phyloP scores from a whole-genome alignment of 2,797 vertebrate genomes.

The Dipus sagitta region DNA sequence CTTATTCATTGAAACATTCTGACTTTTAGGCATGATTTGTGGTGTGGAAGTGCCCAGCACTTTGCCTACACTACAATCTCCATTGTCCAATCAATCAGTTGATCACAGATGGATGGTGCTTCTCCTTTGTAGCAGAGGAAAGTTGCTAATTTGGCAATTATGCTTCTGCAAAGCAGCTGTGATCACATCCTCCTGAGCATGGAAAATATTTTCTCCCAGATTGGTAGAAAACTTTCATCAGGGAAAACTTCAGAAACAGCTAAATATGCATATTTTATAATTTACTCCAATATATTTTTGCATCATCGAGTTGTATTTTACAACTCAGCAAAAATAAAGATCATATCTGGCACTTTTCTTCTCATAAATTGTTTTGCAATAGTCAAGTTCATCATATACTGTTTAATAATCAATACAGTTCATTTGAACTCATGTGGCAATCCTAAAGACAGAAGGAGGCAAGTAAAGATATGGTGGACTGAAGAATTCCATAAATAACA shows the following conservation, averaged over 20 bases:
- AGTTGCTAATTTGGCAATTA: conserved; percentile 76
- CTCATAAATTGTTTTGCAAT: conserved; percentile 62
- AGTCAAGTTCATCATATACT: conserved; percentile 25
- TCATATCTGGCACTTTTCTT: conserved; percentile 69
- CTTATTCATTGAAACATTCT: neutral
- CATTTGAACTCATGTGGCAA: conserved; percentile 41
- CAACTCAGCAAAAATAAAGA: conserved; percentile 82
- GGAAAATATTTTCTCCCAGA: conserved; percentile 73
- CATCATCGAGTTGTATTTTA: conserved; percentile 74
- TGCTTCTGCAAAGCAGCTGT: conserved; percentile 72
- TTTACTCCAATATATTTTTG: conserved; percentile 79
- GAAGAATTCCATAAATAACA: conserved; percentile 32
- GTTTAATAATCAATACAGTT: conserved; percentile 67
- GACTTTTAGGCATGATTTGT: neutral
- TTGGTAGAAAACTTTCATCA: conserved; percentile 66
- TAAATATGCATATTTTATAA: conserved; percentile 76
- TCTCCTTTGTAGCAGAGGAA: conserved; percentile 1
- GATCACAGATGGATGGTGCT: conserved; percentile 31
- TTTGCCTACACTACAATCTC: neutral
- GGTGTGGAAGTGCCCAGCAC: neutral
- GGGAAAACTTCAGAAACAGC: conserved; percentile 69
- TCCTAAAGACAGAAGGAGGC: neutral
- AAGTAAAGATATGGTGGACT: conserved; percentile 7
- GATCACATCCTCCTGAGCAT: conserved; percentile 72
- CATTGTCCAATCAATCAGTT: neutral